Evolutionary conservation across 2,113 vertebrate species (phyloP).

Genomic region (Nothocercus julius): DNA sequence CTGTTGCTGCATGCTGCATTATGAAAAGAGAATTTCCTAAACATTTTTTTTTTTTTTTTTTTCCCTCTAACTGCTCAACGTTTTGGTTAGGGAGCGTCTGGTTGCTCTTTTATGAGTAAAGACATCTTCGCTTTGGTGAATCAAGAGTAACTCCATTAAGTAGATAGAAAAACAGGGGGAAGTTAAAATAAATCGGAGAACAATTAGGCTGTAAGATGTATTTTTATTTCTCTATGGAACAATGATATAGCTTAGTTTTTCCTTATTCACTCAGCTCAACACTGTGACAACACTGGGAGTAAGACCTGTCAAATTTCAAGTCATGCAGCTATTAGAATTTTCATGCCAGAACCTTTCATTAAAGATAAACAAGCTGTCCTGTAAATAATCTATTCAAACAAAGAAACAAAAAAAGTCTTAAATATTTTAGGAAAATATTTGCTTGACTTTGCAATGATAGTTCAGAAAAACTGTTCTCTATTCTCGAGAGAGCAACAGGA

Average conservation of each 20-base stretch:
- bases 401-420: neutral
- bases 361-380: neutral
- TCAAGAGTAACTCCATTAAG: neutral
- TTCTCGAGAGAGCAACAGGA: neutral
- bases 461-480: neutral
- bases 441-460: neutral
- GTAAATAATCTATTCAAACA: neutral
- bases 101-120: neutral
- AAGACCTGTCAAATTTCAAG: neutral
- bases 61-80: neutral
- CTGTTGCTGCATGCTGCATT: neutral
- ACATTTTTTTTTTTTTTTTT: too few relatives aligned
- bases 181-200: neutral
- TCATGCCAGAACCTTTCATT: neutral
- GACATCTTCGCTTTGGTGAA: neutral
- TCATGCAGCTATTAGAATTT: neutral
- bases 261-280: neutral
- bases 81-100: neutral
- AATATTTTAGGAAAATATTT: neutral
- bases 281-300: neutral
- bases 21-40: neutral
- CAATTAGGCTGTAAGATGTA: neutral
- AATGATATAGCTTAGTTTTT: neutral
- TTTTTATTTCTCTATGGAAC: neutral
- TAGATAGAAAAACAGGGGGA: neutral